These are phyloP conservation scores for Salvelinus namaycush DNA, from an alignment of 2,113 vertebrate species.

Conservation along the genomic window DNA sequence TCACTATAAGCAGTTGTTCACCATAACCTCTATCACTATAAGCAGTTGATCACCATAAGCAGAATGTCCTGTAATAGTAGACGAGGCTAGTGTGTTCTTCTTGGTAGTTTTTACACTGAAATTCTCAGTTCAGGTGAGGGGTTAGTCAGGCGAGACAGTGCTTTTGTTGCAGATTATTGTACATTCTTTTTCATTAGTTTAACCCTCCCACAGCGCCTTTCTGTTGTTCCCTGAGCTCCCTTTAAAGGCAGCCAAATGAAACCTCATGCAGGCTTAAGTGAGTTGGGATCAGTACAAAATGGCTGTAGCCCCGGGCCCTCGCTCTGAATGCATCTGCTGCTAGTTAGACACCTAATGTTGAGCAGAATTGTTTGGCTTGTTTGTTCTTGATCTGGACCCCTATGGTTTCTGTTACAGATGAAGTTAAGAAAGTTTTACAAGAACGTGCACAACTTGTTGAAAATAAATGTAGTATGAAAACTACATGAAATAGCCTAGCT, in stretches of 20 bases:
- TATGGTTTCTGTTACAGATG: not conserved
- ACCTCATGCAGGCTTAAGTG: slow-evolving; percentile 8
- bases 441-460: not conserved
- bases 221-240: not conserved
- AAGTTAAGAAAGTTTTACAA: not conserved
- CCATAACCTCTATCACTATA: too few relatives aligned
- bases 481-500: not conserved
- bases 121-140: not conserved
- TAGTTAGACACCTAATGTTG: slow-evolving; percentile 13
- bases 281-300: slow-evolving; percentile 17
- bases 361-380: slow-evolving; percentile 6
- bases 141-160: not conserved
- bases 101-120: not conserved
- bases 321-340: slow-evolving; percentile 26
- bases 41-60: too few relatives aligned
- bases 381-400: slow-evolving; percentile 2
- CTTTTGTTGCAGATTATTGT: not conserved
- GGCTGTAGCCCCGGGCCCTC: not conserved
- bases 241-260: slow-evolving; percentile 10
- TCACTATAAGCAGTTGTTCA: too few relatives aligned
- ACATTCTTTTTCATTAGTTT: slow-evolving; percentile 8
- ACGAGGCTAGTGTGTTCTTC: not conserved
- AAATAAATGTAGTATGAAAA: not conserved
- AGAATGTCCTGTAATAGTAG: not conserved
- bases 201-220: not conserved